Evolutionary conservation across 2,113 vertebrate species (phyloP), one percentile per base, ranked within the genome.

Genomic region (Onychorhynchus coronatus): DNA sequence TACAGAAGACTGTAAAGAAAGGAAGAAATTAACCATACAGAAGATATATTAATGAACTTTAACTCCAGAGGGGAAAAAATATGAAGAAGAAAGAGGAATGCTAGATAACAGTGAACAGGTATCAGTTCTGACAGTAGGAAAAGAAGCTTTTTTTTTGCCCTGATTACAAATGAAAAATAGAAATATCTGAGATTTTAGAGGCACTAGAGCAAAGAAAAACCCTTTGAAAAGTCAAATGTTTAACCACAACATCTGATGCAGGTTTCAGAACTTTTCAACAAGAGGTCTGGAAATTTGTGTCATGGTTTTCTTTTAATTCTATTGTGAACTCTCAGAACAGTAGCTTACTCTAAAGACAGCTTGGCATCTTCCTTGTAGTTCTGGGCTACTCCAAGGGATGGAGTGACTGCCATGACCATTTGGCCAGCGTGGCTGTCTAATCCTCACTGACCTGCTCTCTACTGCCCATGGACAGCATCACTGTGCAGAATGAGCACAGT

Each of bases 401-500:
- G 11, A 58, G 37, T 22, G 47, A 47, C 47, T 58, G 18, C 63
- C 30, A n/a, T 7, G 33, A 13, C 14, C 0, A 0, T 3, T 30
- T 42, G 52, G 30, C 42, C 46, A 78, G 21, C 11, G 6, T 0
- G 0, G 23, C 0, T 14, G 24, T 59, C 22, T n/a, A 5, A 50
- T 31, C 31, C 22, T 63, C 53, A 4, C 55, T 56, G 33, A 3
- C 1, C 47, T 72, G 30, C 31, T 67, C 65, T 24, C 24, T 20
- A 27, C 37, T 50, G 53, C 39, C 49, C 50, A 11, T 0, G 3
- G 20, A 13, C 39, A 65, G 0, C 41, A 28, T 14, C 50, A 7
- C 12, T 14, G 41, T 13, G 44, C 70, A 41, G 30, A 47, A 25
- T 0, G 27, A 14, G 3, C 55, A 30, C 25, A 33, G 47, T 5